These are phyloP conservation scores for Florisuga fusca DNA, from an alignment of 2,797 vertebrate genomes.

Conservation along the genomic window DNA sequence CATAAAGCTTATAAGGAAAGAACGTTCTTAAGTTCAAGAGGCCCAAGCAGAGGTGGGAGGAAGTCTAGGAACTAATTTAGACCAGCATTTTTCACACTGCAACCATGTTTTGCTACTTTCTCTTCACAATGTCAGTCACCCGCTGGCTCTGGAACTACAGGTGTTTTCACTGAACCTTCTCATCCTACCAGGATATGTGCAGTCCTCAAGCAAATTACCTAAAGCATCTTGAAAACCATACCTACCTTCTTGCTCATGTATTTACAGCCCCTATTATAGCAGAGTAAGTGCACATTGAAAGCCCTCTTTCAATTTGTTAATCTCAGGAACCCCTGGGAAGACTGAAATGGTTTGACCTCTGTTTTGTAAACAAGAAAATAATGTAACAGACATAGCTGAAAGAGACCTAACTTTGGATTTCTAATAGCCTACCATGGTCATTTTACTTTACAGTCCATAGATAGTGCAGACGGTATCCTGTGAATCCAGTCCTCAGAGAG, in stretches of 20 bases:
- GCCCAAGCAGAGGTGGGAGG: neutral
- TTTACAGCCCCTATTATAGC: neutral
- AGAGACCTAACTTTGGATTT: neutral
- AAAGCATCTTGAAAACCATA: neutral
- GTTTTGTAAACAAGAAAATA: neutral
- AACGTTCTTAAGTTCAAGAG: neutral
- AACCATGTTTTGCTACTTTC: neutral
- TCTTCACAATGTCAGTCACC: neutral
- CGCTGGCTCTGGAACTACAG: neutral
- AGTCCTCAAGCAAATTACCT: neutral
- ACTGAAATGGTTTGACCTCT: neutral
- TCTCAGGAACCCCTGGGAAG: neutral
- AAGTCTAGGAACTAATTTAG: neutral
- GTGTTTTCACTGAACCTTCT: neutral
- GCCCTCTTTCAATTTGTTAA: neutral
- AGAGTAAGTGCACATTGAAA: neutral
- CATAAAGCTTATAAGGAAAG: neutral
- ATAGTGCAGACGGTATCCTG: neutral
- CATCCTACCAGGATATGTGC: neutral
- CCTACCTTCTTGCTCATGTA: neutral
- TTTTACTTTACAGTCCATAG: neutral
- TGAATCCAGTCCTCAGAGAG: neutral
- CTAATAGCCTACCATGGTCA: neutral
- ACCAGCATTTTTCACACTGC: neutral
- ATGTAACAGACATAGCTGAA: fast-evolving